These are phyloP conservation scores for Phrynosoma platyrhinos DNA, from an alignment of 2,113 vertebrate genomes.

Conservation along the genomic window DNA sequence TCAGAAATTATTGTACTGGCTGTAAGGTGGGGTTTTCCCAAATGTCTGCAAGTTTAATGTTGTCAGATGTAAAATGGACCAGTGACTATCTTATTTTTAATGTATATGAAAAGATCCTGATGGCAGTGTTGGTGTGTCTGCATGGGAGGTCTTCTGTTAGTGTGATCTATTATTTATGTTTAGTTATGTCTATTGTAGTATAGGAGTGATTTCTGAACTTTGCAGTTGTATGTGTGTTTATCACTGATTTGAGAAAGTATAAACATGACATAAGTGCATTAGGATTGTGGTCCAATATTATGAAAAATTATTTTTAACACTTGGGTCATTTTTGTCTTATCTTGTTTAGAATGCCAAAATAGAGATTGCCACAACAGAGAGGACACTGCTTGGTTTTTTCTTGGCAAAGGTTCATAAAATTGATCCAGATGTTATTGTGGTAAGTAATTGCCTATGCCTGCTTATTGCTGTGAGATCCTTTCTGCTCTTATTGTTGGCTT, in stretches of 20 bases:
- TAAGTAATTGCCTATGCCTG: constrained; percentile 77
- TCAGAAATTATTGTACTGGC: too few relatives aligned
- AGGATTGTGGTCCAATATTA: background rate
- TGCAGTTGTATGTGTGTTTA: background rate
- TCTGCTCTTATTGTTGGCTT: constrained; percentile 15
- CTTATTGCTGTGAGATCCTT: constrained; percentile 3
- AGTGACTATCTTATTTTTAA: too few relatives aligned
- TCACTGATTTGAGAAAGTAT: background rate
- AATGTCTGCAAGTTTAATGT: too few relatives aligned
- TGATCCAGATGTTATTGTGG: constrained; percentile 96
- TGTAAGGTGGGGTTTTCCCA: too few relatives aligned
- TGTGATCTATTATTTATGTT: background rate
- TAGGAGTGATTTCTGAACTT: background rate
- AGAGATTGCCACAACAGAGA: constrained; percentile 92
- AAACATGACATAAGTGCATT: background rate
- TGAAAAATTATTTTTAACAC: background rate
- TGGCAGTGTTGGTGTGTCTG: too few relatives aligned
- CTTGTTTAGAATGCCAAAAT: constrained; percentile 89
- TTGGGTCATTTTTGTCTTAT: constrained; percentile 57
- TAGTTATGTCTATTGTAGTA: background rate
- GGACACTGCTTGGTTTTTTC: constrained; percentile 93
- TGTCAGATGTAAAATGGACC: too few relatives aligned
- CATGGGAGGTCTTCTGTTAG: too few relatives aligned
- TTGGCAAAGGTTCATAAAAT: constrained; percentile 97
- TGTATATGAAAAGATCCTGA: too few relatives aligned